These are phyloP conservation scores for Ginglymostoma cirratum DNA, from an alignment of 2,113 vertebrate species.

Conservation along the genomic window DNA sequence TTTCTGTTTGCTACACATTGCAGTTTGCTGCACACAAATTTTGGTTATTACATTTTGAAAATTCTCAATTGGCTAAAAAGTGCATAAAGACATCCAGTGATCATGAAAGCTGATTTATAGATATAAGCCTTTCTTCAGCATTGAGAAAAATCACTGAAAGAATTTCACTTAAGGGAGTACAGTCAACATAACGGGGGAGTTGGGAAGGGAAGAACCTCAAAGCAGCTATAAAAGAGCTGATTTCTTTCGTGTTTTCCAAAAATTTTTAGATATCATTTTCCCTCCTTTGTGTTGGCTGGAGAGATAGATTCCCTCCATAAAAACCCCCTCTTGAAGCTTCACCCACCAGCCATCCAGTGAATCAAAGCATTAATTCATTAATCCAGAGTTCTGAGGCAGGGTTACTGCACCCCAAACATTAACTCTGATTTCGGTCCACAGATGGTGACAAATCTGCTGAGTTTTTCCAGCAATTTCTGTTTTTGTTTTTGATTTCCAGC, in stretches of 20 bases:
- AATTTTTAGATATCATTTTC: background rate
- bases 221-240: background rate
- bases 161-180: background rate
- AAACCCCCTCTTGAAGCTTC: background rate
- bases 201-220: background rate
- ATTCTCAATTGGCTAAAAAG: too few relatives aligned
- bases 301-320: background rate
- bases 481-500: too few relatives aligned
- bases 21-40: too few relatives aligned
- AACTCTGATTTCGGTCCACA: too few relatives aligned
- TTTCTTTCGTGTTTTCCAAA: background rate
- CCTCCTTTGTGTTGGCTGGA: background rate
- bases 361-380: background rate
- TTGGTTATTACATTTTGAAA: too few relatives aligned
- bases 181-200: background rate
- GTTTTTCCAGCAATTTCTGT: too few relatives aligned
- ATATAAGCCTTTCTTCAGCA: background rate
- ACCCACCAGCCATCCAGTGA: background rate
- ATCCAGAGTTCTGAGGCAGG: too few relatives aligned
- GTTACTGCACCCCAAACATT: too few relatives aligned
- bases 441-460: too few relatives aligned
- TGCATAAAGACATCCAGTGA: too few relatives aligned
- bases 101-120: background rate
- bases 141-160: background rate
- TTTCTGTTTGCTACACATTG: too few relatives aligned